These are phyloP conservation scores for Nothobranchius furzeri DNA, from an alignment of 2,113 vertebrate species.

Conservation along the genomic window DNA sequence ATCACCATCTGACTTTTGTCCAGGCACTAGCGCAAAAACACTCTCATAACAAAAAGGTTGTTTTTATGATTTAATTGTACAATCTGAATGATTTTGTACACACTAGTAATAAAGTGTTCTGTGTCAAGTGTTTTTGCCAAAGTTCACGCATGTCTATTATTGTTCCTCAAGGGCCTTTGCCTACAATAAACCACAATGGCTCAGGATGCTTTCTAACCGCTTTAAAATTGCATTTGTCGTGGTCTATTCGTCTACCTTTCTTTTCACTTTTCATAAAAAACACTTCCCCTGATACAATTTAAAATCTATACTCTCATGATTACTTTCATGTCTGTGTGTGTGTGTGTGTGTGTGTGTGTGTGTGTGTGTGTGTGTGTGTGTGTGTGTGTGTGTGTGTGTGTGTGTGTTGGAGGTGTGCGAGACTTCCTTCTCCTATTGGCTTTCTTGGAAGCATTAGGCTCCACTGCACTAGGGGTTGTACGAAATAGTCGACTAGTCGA, in stretches of 20 bases:
- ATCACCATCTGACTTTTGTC: not conserved
- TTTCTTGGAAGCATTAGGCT: slow-evolving; percentile 7
- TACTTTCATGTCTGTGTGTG: not conserved
- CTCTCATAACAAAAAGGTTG: too few relatives aligned
- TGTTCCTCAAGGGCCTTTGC: slow-evolving; percentile 9
- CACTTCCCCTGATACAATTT: not conserved
- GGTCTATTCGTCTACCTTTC: slow-evolving; percentile 2
- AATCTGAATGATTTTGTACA: too few relatives aligned
- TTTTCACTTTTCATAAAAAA: slow-evolving; percentile 12
- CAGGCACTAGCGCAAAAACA: too few relatives aligned
- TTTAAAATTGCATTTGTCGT: slow-evolving; percentile 16
- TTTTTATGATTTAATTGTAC: too few relatives aligned
- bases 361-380: not conserved
- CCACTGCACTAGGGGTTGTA: too few relatives aligned
- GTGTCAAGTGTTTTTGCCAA: slow-evolving; percentile 20
- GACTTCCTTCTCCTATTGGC: not conserved
- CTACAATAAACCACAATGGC: slow-evolving; percentile 11
- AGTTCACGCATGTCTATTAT: slow-evolving; percentile 9
- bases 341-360: not conserved
- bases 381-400: not conserved
- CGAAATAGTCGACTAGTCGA: too few relatives aligned
- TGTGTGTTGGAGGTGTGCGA: slow-evolving; percentile 14
- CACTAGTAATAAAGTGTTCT: not conserved
- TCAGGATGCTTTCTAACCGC: not conserved
- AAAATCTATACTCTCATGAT: not conserved